Evolutionary conservation across 2,888 invertebrate species (phyloP).

Genomic region (Heteropelma amictum): DNA sequence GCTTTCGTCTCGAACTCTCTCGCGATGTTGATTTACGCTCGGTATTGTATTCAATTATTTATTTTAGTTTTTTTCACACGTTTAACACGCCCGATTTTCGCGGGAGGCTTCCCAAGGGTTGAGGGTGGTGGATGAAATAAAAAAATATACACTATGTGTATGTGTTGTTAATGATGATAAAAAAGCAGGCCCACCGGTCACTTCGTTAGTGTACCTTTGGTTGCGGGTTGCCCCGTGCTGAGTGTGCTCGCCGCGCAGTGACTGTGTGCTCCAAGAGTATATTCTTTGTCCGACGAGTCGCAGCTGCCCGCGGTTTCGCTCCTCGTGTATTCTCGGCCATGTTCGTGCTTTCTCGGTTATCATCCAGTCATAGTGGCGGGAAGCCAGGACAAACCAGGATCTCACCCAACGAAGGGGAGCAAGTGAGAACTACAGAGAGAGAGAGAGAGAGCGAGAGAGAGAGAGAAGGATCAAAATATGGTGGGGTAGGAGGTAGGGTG

Average conservation of each 20-base stretch:
- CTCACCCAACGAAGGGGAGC: conserved; percentile 39
- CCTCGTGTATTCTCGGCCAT: conserved; percentile 62
- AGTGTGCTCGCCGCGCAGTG: conserved; percentile 77
- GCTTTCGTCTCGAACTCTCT: no score
- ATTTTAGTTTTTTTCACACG: not conserved
- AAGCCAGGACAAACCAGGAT: conserved; percentile 75
- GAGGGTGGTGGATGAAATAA: not conserved
- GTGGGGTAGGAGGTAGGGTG: conserved; percentile 54
- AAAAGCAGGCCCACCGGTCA: conserved; percentile 46
- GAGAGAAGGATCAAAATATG: conserved; percentile 42
- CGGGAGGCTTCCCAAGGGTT: not conserved
- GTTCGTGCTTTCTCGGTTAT: conserved; percentile 72
- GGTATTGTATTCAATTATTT: no score
- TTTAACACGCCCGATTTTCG: not conserved
- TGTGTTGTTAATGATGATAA: conserved; percentile 7
- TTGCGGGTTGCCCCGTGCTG: conserved; percentile 77
- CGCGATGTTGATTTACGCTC: no score
- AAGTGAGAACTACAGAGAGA: conserved; percentile 18
- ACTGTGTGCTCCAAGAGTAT: conserved; percentile 74
- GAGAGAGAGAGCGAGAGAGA: conserved; percentile 47
- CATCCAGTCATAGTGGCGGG: conserved; percentile 76
- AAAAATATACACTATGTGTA: no score
- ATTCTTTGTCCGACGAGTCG: conserved; percentile 77
- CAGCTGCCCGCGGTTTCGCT: conserved; percentile 76
- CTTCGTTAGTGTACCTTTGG: conserved; percentile 73